Base-by-base conservation (phyloP, 2,113 vertebrate genomes). In the Climacteris rufus region DNA sequence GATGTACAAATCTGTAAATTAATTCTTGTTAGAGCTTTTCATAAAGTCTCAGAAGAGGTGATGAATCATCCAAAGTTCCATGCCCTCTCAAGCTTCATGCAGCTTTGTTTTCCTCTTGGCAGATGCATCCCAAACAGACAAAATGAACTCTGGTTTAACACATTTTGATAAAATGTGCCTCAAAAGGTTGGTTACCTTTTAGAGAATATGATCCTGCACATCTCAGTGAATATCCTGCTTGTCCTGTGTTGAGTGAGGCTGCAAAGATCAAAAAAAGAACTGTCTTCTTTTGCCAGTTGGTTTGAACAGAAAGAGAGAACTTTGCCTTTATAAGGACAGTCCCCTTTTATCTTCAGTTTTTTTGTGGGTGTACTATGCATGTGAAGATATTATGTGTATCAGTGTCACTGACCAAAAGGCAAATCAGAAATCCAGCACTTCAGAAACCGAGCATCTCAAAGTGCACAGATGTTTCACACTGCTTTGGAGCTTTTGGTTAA, bases 41-140 rank as follows among this genome's bases (percentile, higher is more conserved):
- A 56, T 56, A 56, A 89, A 59, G 50, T 77, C 91, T 83, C 52
- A 45, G 64, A 57, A 81, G 80, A 59, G 70, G 28, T 85, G 85
- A 54, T 83, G 84, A 85, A 87, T 94, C 69, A 87, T 57, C 53
- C 49, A 3, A 52, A 84, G 60, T 76, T 91, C 54, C 11, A 3
- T 45, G 28, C 45, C 13, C 60, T 91, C 53, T 88, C 22, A 56
- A 11, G 24, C 63, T 89, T 79, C 19, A 20, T 35, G 70, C 69
- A 52, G 63, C n/a, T 95, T 93, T 92, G 50, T 95, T 86, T 92
- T 90, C 83, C 30, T 94, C 39, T 45, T 77, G 79, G 59, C 75
- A 93, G 53, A 37, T 76, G 75, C 28, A 50, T 72, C 54, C 83
- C 4, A 3, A 85, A 88, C 45, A 54, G 33, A 59, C 59, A 66